Base-by-base conservation (phyloP, 2,888 invertebrate genomes). In the Crioceris asparagi region DNA sequence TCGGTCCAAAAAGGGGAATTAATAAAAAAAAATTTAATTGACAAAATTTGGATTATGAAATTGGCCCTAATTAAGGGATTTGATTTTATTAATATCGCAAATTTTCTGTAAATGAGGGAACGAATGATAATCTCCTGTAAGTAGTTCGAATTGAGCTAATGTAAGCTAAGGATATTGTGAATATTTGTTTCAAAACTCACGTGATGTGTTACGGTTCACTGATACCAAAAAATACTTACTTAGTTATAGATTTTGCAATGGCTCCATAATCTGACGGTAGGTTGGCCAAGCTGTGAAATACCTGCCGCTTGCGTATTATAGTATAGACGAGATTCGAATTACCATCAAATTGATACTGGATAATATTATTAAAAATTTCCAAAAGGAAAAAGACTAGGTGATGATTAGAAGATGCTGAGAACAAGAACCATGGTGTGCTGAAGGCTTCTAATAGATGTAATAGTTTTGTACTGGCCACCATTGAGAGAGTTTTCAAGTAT, bases 321-420 rank as follows among this genome's bases (percentile, higher is more conserved):
- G 97, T 98, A 68, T 99, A 98, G 17, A 98, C 92, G 52, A 98
- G 73, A 70, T 96, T 97, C 2, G 96, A 90, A 65, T 98, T 98
- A 75, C 93, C 94, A 66, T 96, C 94, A 65, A 96, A 96, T 67
- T 96, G 96, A 60, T 96, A 96, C 71, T 99, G 98, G 52, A 99
- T 98, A 52, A 98, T 96, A 64, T 98, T 98, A 68, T 98, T 99
- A 68, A 98, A 98, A 61, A 97, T 94, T 72, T 99, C 98, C 35
- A 99, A 72, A 32, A 98, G 70, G 68, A 98, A 97, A 71, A 98
- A 98, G 7, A 98, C 93, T 46, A 98, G 75, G 64, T 98, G 97
- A 65, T 99, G 96, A 64, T 98, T 96, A 25, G 90, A 88, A 2
- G 94, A 85, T 29, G 88, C 84, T 3, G 94, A 91, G 64, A 94